Base-by-base conservation (phyloP, 2,888 invertebrate species). In the Coenonympha glycerion region DNA sequence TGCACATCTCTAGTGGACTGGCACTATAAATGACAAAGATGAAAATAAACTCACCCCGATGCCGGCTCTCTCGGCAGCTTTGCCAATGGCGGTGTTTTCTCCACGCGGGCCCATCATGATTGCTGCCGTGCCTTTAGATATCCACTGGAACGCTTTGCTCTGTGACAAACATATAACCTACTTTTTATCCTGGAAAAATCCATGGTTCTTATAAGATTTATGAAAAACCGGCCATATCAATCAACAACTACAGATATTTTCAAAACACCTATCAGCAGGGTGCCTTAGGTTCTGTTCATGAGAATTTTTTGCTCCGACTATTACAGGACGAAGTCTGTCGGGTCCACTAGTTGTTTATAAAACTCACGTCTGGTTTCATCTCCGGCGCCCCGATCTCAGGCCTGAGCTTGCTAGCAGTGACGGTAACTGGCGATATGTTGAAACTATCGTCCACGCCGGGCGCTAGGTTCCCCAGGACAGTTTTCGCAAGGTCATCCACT, bases 81-180 rank as follows among this genome's bases (percentile, higher is more conserved):
- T 86, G 0, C 86, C 86, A 3, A 81, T 65, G 0, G 86, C 86
- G 0, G 74, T 62, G 61, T 83, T 79, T 56, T 86, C 84, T 0
- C 86, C 84, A 1, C 87, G 72, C 0, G 86, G 84, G 0, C 87
- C 87, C 76, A 79, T 73, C 74, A 87, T 62, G 1, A 85, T 76
- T 6, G 85, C 85, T 0, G 83, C 82, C 0, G 83, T 78, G 2
- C 77, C 75, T 41, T 82, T 81, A 0, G 65, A 62, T 26, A 87
- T 79, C 87, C 87, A 87, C 42, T 78, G 69, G 58, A 73, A 86
- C 0, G 72, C 79, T 52, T 79, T 80, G 56, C 72, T 85, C 86
- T 87, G 63, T 3, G 11, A n/a, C n/a, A 26, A 24, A 24, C 24
- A 5, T n/a, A n/a, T n/a, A n/a, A n/a, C n/a, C n/a, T n/a, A n/a